Conservation (phyloP, 2,797 vertebrate species). For the Acanthurus leucopareius region DNA sequence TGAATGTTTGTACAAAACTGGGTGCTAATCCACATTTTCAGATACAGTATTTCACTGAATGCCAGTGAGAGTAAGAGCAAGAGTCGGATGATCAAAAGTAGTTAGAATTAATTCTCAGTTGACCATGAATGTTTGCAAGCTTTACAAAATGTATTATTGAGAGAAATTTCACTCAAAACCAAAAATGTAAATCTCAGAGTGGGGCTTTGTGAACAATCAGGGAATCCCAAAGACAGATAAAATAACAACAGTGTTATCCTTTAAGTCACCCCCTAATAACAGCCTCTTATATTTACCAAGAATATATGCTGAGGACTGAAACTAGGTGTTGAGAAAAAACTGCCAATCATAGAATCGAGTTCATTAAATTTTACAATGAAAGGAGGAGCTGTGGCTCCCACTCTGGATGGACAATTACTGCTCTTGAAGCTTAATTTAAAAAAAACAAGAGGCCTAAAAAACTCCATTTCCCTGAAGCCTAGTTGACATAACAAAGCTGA, state of each 20-base stretch:
- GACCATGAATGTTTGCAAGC: too few relatives aligned
- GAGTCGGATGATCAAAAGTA: too few relatives aligned
- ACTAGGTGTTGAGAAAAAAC: slow-evolving; percentile 28
- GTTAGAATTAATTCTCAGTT: too few relatives aligned
- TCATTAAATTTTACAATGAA: slow-evolving; percentile 42
- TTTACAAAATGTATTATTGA: too few relatives aligned
- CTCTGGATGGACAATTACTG: slow-evolving; percentile 25
- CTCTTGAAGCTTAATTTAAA: slow-evolving; percentile 43
- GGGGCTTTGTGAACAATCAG: neutral
- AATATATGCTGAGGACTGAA: slow-evolving; percentile 1
- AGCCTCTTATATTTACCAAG: neutral
- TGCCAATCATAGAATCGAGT: slow-evolving; percentile 38
- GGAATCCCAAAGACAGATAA: neutral
- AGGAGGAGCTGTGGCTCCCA: neutral
- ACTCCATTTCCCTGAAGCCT: slow-evolving; percentile 33
- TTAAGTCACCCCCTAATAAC: neutral
- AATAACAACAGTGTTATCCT: neutral
- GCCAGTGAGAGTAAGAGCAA: too few relatives aligned
- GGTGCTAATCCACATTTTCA: too few relatives aligned
- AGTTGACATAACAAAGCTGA: slow-evolving; percentile 46
- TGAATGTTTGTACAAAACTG: too few relatives aligned
- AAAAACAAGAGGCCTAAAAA: slow-evolving; percentile 21
- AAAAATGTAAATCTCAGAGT: neutral
- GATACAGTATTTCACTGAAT: too few relatives aligned
- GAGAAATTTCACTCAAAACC: neutral